These are phyloP conservation scores for Lapara coniferarum DNA, from an alignment of 2,888 invertebrate genomes.

Conservation along the genomic window DNA sequence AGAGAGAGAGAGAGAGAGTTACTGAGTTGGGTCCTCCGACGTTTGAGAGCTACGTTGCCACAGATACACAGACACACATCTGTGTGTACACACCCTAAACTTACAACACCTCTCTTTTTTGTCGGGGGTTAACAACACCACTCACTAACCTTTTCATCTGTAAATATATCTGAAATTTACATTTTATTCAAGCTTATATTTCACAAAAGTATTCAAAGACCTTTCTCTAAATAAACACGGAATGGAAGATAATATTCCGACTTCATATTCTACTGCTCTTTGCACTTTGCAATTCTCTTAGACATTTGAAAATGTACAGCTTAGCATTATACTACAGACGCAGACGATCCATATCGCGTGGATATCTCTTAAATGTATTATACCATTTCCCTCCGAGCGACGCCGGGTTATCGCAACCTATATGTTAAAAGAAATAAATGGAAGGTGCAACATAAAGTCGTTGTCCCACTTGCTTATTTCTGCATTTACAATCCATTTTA, in stretches of 20 bases:
- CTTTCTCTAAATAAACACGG: constrained; percentile 21
- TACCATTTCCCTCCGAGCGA: constrained; percentile 58
- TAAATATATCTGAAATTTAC: not conserved
- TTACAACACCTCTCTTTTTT: too few relatives aligned
- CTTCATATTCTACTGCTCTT: constrained; percentile 25
- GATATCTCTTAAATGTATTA: constrained; percentile 67
- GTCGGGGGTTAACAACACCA: too few relatives aligned
- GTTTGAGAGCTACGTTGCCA: too few relatives aligned
- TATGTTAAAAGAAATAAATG: constrained; percentile 43
- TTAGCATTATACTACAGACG: constrained; percentile 43
- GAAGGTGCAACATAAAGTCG: constrained; percentile 34
- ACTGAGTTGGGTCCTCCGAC: too few relatives aligned
- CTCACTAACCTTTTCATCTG: not conserved
- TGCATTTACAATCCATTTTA: constrained; percentile 1
- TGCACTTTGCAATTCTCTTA: constrained; percentile 32
- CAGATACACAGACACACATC: too few relatives aligned
- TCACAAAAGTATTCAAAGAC: constrained; percentile 1
- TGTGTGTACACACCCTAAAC: too few relatives aligned
- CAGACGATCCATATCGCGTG: constrained; percentile 55
- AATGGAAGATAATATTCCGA: constrained; percentile 25
- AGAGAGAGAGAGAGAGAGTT: too few relatives aligned
- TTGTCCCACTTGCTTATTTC: constrained; percentile 25
- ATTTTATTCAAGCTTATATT: constrained; percentile 7
- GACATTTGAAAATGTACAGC: constrained; percentile 40
- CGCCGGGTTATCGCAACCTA: constrained; percentile 61